These are phyloP conservation scores for Oscheius sp. DNA, from an alignment of 1,140 invertebrate species.

Conservation along the genomic window DNA sequence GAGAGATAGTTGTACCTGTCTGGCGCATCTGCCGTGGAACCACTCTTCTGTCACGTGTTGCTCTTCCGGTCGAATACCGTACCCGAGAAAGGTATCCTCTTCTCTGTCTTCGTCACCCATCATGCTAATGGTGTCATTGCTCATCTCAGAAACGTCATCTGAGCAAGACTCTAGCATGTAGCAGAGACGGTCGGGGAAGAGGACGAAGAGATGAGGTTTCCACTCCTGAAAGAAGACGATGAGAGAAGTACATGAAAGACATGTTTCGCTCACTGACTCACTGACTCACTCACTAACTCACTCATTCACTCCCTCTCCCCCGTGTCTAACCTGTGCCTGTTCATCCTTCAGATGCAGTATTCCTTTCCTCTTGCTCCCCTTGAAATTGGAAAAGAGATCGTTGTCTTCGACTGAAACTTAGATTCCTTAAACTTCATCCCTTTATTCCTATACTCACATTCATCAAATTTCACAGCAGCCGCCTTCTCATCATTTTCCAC, in stretches of 20 bases:
- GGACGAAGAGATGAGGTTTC: constrained; percentile 53
- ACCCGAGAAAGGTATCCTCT: constrained; percentile 40
- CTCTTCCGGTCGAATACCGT: constrained; percentile 56
- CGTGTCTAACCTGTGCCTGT: constrained; percentile 16
- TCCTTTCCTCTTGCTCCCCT: constrained; percentile 46
- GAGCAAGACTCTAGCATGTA: constrained; percentile 37
- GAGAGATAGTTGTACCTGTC: constrained; percentile 40
- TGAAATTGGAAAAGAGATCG: constrained; percentile 46
- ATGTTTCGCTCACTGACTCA: neutral
- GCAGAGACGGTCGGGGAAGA: constrained; percentile 55
- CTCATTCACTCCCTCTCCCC: too few species aligned
- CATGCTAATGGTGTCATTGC: constrained; percentile 46
- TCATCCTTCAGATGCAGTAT: constrained; percentile 32
- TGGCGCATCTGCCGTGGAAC: constrained; percentile 57
- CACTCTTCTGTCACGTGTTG: constrained; percentile 60
- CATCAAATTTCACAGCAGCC: too few species aligned
- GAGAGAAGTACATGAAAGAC: constrained; percentile 13
- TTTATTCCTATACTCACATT: too few species aligned
- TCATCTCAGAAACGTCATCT: neutral
- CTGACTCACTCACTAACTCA: too few species aligned
- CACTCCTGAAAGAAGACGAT: constrained; percentile 41
- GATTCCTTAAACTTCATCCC: constrained; percentile 6
- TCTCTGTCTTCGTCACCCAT: constrained; percentile 50
- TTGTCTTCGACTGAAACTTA: constrained; percentile 38
- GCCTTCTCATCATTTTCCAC: constrained; percentile 46